Base-by-base conservation (phyloP, 1,140 invertebrate species). In the Microplitis demolitor region DNA sequence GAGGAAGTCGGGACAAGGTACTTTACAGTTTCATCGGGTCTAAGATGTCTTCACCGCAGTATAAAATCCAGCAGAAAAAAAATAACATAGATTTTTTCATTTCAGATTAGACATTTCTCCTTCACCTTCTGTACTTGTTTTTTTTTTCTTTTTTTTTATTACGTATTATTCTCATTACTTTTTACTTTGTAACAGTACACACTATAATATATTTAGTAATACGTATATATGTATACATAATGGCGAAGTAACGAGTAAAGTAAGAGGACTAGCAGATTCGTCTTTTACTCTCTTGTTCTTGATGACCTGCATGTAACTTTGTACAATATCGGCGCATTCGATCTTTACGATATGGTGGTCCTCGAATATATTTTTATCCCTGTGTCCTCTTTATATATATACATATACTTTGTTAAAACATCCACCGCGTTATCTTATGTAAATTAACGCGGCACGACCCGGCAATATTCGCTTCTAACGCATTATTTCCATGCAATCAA, bases 21-120 rank as follows among this genome's bases (percentile, higher is more conserved):
- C 62, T 71, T 71, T 71, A 71, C 69, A 64, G 69, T 71, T 63
- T 71, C 69, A 71, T 71, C 69, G 63, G 37, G 61, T 71, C 63
- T 66, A 51, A 51, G 56, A 71, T 71, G 61, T 71, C 61, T 45
- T 16, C 54, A 34, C 53, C 61, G 54, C 53, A 33, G 69, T 62
- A 71, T 50, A 64, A 71, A 71, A 71, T 62, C 61, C 69, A 64
- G 45, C 11, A 64, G n/a, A n/a, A 60, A 66, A 66, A 64, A 71
- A 53, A 31, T 24, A 34, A 33, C 50, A 54, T 56, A 64, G 37
- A 53, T 16, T 54, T 60, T 14, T 34, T 53, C 24, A 60, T 31
- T 39, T 51, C 14, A 51, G 66, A 51, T 45, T 16, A 4, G 56
- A 58, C 56, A n/a, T 63, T 63, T 34, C n/a, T 33, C 37, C 34